These are phyloP conservation scores for Chiridota heheva DNA, from an alignment of 35 echinoderm and acorn worm species.

Conservation along the genomic window DNA sequence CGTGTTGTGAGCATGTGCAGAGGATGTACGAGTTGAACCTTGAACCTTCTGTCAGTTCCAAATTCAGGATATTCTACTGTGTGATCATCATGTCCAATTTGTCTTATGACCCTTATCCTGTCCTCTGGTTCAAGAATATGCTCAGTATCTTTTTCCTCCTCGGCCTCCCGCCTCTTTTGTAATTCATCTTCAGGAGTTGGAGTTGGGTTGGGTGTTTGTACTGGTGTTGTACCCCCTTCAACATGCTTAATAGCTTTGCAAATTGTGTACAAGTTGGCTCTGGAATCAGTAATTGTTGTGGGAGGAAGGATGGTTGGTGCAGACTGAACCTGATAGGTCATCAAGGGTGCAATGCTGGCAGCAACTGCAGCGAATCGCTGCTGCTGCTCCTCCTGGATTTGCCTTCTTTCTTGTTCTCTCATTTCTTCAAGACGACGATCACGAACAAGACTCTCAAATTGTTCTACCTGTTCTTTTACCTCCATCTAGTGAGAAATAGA, in stretches of 20 bases:
- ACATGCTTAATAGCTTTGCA: conserved; percentile 93
- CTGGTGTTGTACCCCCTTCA: conserved; percentile 86
- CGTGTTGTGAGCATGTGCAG: conserved; percentile 78
- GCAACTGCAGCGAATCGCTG: conserved; percentile 39
- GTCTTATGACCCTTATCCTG: conserved; percentile 30
- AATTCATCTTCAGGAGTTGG: conserved; percentile 88
- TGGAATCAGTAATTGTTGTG: conserved; percentile 66
- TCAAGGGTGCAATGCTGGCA: conserved; percentile 47
- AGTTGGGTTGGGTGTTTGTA: conserved; percentile 85
- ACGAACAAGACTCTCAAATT: not conserved
- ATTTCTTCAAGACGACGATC: conserved; percentile 29
- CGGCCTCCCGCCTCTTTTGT: conserved; percentile 46
- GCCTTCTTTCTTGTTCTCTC: conserved; percentile 31
- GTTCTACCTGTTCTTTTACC: no score
- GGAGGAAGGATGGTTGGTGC: conserved; percentile 36
- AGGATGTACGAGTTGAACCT: conserved; percentile 88
- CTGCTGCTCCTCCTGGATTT: conserved; percentile 26
- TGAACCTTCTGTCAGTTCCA: conserved; percentile 53
- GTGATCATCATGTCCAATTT: conserved; percentile 14
- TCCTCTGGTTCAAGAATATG: conserved; percentile 31
- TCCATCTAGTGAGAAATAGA: no score
- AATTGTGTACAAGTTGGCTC: conserved; percentile 94
- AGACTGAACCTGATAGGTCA: conserved; percentile 48
- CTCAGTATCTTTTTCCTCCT: conserved; percentile 36
- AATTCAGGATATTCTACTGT: conserved; percentile 10